Percentiles rank a stretch among this genome's conserved stretches.
These are phyloP conservation scores for Congeria kusceri DNA, from an alignment of 2,888 invertebrate genomes.

Conservation along the genomic window DNA sequence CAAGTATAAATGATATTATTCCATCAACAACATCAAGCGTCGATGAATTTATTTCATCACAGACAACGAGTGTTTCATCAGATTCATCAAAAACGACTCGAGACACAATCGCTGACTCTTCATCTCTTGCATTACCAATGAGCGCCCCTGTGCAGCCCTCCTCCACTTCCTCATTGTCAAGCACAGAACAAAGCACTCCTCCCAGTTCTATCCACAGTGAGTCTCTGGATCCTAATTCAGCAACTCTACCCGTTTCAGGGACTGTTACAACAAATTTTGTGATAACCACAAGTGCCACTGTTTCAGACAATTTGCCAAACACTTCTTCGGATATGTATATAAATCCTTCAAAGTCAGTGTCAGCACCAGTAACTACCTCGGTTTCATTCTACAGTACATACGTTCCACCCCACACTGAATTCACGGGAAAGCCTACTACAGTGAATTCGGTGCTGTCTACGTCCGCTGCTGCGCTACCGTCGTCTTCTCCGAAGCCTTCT, in stretches of 20 bases:
- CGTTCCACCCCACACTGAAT: constrained; percentile 41
- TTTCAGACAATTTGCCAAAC: neutral
- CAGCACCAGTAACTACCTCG: constrained; percentile 22
- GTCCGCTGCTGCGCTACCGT: constrained; percentile 38
- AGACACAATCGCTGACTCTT: neutral
- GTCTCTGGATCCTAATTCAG: constrained; percentile 18
- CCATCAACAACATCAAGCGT: too few species aligned
- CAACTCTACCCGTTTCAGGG: constrained; percentile 18
- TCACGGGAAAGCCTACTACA: constrained; percentile 15
- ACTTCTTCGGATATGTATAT: constrained; percentile 1
- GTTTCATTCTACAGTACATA: constrained; percentile 37
- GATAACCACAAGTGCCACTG: constrained; percentile 19
- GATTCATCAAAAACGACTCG: too few species aligned
- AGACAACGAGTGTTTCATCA: too few species aligned
- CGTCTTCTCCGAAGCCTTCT: constrained; percentile 46
- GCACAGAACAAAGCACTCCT: neutral
- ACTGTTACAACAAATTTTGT: neutral
- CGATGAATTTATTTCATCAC: too few species aligned
- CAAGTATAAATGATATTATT: too few species aligned
- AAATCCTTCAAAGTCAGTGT: neutral
- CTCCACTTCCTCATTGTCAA: constrained; percentile 27
- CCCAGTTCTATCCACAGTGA: neutral
- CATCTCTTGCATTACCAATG: constrained; percentile 1
- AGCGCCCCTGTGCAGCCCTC: neutral
- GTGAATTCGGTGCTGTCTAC: constrained; percentile 42